Percentiles rank a stretch among this genome's conserved stretches.
phyloP scores from a whole-genome alignment of 2,797 vertebrate species.

The Liasis olivaceus region DNA sequence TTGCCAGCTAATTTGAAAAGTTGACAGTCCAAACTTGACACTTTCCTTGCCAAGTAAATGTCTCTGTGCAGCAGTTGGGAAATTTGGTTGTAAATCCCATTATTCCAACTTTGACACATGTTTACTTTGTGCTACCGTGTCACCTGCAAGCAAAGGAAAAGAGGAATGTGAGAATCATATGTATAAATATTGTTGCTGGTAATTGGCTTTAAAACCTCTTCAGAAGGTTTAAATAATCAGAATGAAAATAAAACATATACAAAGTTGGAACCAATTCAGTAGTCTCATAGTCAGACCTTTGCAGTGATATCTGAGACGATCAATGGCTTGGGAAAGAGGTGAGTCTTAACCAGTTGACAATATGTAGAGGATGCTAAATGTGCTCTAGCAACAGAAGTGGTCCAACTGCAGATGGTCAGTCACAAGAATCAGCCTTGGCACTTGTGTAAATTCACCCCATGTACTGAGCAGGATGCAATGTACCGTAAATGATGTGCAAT shows the following conservation, averaged over 20 bases:
- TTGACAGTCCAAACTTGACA: constrained; percentile 43
- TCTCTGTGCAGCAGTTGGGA: constrained; percentile 42
- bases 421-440: background rate
- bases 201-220: background rate
- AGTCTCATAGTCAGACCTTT: background rate
- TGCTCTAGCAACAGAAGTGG: background rate
- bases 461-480: background rate
- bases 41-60: constrained; percentile 27
- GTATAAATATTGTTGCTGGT: background rate
- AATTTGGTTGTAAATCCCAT: constrained; percentile 16
- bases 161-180: constrained; percentile 21
- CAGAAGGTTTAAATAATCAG: background rate
- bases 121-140: constrained; percentile 88
- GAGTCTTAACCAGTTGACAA: background rate
- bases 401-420: background rate
- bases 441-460: background rate
- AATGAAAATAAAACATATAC: background rate
- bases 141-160: constrained; percentile 80
- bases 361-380: background rate
- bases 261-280: background rate
- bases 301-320: background rate
- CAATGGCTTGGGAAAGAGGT: background rate
- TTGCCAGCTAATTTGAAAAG: background rate
- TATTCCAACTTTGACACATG: background rate
- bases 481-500: background rate